Base-by-base conservation (phyloP, 2,888 invertebrate genomes). In the Ganaspis brasiliensis region DNA sequence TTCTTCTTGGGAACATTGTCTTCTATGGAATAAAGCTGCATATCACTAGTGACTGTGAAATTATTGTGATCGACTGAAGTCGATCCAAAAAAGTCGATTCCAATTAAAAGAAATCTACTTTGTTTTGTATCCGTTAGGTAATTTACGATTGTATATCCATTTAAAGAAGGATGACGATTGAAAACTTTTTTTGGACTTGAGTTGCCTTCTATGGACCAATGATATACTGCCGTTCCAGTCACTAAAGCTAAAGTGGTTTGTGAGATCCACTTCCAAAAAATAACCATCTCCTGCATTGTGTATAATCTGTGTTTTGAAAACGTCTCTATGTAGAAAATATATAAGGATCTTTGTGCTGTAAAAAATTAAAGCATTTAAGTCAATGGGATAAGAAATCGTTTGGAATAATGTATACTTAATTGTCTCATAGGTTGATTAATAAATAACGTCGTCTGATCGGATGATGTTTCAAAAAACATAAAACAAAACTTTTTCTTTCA, bases 251-350 rank as follows among this genome's bases (percentile, higher is more conserved):
- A 94, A 8, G 98, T 98, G 92, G 99, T 99, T 74, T 98, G 94
- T 6, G 97, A 98, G 88, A 99, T 98, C 99, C 99, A 99, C 92
- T 99, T 99, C 99, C 99, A 99, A 92, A 99, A 99, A 9, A 98
- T 96, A 2, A 99, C 98, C 89, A 99, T 98, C 88, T 98, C 98
- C 21, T 95, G 95, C 97, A 99, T 98, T 59, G 97, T 96, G 92
- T 99, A 98, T 52, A 98, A 98, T 92, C 99, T 99, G 97, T 99
- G 98, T 92, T 99, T 99, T 57, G 98, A 98, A 92, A 99, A 99
- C 98, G 98, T 98, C 92, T 99, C 99, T 92, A 99, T 99, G 93
- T 99, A 99, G 93, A 99, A 99, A 86, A 99, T 99, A 93, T 99
- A 99, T 87, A 99, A 94, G 45, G 98, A 99, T 92, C 98, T 98